These are phyloP conservation scores for Okapia johnstoni DNA, from an alignment of 2,113 vertebrate genomes.

Conservation along the genomic window DNA sequence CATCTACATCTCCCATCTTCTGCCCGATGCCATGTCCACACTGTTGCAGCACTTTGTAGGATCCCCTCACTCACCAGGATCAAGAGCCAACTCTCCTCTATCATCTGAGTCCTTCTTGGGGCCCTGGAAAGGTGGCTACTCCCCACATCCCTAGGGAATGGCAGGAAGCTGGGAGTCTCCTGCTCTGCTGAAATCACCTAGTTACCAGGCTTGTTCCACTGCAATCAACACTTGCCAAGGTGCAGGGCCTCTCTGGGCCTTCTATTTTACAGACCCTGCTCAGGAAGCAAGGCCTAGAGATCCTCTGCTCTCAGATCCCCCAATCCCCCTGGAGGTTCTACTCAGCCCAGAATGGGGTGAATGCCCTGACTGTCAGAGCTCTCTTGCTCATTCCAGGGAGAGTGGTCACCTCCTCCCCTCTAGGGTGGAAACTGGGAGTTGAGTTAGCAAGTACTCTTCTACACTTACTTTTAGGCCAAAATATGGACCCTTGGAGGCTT, in stretches of 20 bases:
- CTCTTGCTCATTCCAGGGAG: fast-evolving
- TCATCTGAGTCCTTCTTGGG: neutral
- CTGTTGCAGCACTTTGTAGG: no score
- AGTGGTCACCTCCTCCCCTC: no score
- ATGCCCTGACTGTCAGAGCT: fast-evolving
- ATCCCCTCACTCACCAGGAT: neutral
- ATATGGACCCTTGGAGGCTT: neutral
- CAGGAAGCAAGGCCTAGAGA: neutral
- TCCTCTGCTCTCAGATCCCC: neutral
- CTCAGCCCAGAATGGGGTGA: neutral
- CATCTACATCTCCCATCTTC: no score
- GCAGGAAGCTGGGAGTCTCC: neutral
- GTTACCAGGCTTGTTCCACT: no score
- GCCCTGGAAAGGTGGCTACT: neutral
- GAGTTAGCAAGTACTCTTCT: neutral
- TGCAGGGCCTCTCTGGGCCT: neutral
- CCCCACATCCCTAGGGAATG: neutral
- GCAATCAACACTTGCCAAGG: neutral
- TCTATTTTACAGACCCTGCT: neutral
- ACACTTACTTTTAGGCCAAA: neutral
- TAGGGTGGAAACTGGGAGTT: neutral
- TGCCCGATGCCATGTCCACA: fast-evolving
- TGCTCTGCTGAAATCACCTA: neutral
- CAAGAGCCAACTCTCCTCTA: neutral
- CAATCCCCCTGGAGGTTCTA: neutral